Evolutionary conservation across 2,888 invertebrate species (phyloP), one percentile per base, ranked within the genome.

Genomic region (Ichneumon xanthorius): DNA sequence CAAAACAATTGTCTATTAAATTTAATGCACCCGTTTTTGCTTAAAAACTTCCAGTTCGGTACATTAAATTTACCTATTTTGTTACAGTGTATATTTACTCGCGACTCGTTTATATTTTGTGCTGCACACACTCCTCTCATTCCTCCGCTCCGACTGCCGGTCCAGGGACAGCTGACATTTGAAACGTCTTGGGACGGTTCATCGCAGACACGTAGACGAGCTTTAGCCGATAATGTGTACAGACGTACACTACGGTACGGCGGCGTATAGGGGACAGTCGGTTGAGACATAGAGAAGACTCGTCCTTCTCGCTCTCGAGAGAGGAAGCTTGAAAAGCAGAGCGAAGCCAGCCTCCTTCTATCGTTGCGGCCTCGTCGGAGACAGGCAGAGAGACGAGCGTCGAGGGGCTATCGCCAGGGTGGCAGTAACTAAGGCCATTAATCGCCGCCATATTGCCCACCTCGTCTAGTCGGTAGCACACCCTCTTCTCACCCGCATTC

Each of bases 401-500:
- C 77, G 75, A 80, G 85, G 81, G 85, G 83, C 80, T 79, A 87
- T 83, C 84, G 77, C 71, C 71, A 65, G 75, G 65, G 71, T 88
- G 90, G 86, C 87, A 85, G 89, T 88, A 90, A 90, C 90, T 90
- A 90, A 91, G 89, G 91, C 90, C 90, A 91, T 92, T 91, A 92
- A 92, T 92, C 92, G 92, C 89, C 88, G 89, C 91, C 91, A 91
- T 92, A 90, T 89, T 90, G 90, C 88, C 89, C 86, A 87, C 88
- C 89, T 88, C 88, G 90, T 90, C 90, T 89, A 90, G 91, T 89
- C 91, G 89, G 87, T 89, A 89, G 88, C 88, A 85, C 87, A 82
- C 87, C 82, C 84, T 88, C 71, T 71, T 70, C 61, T 82, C 77
- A 11, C 53, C 26, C 53, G 19, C 53, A 61, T 80, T 70, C 58